phyloP scores from a whole-genome alignment of 2,888 invertebrate species.

The Papilio demoleus region DNA sequence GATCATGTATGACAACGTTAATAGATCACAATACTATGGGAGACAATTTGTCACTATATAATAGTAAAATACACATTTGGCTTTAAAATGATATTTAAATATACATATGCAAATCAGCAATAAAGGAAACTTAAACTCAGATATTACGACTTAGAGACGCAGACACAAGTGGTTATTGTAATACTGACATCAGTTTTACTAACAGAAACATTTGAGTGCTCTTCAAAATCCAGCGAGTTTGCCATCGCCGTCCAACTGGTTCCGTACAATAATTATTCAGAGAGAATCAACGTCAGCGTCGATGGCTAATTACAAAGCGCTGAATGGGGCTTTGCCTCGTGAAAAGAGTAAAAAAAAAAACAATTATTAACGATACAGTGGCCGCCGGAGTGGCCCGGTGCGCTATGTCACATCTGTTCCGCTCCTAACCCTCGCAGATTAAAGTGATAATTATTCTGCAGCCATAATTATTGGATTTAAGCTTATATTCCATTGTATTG shows the following conservation, averaged over 20 bases:
- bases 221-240: conserved; percentile 49
- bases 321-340: conserved; percentile 74
- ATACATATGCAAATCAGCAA: background rate
- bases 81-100: conserved; percentile 29
- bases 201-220: conserved; percentile 49
- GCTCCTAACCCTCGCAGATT: conserved; percentile 70
- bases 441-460: conserved; percentile 79
- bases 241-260: conserved; percentile 58
- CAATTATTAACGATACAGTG: conserved; percentile 82
- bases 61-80: background rate
- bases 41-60: background rate
- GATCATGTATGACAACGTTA: no score
- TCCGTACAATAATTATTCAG: conserved; percentile 70
- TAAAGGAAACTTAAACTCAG: background rate
- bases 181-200: conserved; percentile 45
- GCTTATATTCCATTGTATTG: conserved; percentile 56
- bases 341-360: conserved; percentile 69
- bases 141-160: conserved; percentile 20
- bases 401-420: conserved; percentile 76
- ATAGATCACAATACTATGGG: background rate
- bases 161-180: conserved; percentile 30
- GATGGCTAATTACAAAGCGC: conserved; percentile 80
- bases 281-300: conserved; percentile 71
- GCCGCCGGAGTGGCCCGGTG: conserved; percentile 80
- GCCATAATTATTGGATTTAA: conserved; percentile 81